These are phyloP conservation scores for Patella caerulea DNA, from an alignment of 2,888 invertebrate genomes.

Conservation along the genomic window DNA sequence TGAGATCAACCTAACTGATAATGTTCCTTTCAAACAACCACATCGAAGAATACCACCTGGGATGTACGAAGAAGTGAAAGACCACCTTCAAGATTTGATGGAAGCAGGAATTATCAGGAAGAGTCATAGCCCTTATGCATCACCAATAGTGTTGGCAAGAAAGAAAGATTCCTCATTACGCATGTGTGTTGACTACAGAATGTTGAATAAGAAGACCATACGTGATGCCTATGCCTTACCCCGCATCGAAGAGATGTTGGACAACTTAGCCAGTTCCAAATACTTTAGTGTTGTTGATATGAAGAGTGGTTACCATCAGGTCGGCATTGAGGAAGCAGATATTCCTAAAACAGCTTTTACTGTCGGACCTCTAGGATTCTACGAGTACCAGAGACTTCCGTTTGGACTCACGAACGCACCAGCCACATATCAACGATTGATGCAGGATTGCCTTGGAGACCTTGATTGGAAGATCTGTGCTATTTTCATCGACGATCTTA, in stretches of 20 bases:
- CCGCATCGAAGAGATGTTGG: not conserved
- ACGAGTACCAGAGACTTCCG: not conserved
- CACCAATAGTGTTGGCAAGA: not conserved
- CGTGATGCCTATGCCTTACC: too few species aligned
- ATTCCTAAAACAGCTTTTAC: too few species aligned
- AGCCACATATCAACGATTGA: not conserved
- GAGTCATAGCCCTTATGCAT: conserved; percentile 16
- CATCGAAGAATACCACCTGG: conserved; percentile 11
- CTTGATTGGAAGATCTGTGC: not conserved
- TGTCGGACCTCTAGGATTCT: not conserved
- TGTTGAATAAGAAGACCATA: conserved; percentile 5
- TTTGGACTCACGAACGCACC: not conserved
- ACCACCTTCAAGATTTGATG: conserved; percentile 32
- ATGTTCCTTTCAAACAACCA: too few species aligned
- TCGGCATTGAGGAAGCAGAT: too few species aligned
- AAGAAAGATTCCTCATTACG: not conserved
- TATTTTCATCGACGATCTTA: not conserved
- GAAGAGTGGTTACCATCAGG: too few species aligned
- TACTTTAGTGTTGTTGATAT: too few species aligned
- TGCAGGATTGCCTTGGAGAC: not conserved
- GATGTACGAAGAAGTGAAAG: conserved; percentile 28
- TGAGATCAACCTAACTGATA: too few species aligned
- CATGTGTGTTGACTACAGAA: not conserved
- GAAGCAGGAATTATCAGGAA: conserved; percentile 23
- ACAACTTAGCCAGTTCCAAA: not conserved